Evolutionary conservation across 2,888 invertebrate species (phyloP).

Genomic region (Diarsia brunnea): DNA sequence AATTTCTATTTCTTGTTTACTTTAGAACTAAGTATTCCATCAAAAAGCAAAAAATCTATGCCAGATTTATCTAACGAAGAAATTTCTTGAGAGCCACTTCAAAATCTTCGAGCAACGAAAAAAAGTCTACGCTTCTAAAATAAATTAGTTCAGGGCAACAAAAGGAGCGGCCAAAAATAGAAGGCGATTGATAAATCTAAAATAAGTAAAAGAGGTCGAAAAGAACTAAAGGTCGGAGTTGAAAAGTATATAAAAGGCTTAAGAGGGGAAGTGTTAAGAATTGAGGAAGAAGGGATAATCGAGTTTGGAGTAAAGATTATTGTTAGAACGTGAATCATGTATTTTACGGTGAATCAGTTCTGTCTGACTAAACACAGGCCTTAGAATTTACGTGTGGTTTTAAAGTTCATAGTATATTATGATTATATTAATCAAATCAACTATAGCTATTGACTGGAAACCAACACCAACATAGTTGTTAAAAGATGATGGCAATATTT

Average conservation of each 20-base stretch:
- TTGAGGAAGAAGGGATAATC: not conserved
- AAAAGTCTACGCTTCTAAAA: conserved; percentile 22
- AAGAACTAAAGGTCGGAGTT: conserved; percentile 27
- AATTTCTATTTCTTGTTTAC: conserved; percentile 24
- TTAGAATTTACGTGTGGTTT: conserved; percentile 1
- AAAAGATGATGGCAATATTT: no score
- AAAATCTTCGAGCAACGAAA: conserved; percentile 4
- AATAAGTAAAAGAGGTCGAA: conserved; percentile 20
- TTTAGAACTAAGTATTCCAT: not conserved
- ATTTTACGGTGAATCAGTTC: conserved; percentile 13
- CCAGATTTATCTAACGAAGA: not conserved
- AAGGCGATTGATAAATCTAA: conserved; percentile 34
- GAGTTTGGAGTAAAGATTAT: not conserved
- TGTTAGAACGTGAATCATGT: conserved; percentile 38
- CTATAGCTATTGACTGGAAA: not conserved
- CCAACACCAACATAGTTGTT: no score
- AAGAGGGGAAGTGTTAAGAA: not conserved
- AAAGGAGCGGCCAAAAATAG: conserved; percentile 25
- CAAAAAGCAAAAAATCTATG: conserved; percentile 8
- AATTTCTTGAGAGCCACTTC: not conserved
- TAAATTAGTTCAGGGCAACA: conserved; percentile 15
- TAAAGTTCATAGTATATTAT: not conserved
- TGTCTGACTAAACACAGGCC: conserved; percentile 8
- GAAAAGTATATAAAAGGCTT: conserved; percentile 20
- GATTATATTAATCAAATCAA: not conserved